Percentiles rank a stretch among this genome's conserved stretches.
phyloP scores from a whole-genome alignment of 2,888 invertebrate genomes.

The Machimus atricapillus region DNA sequence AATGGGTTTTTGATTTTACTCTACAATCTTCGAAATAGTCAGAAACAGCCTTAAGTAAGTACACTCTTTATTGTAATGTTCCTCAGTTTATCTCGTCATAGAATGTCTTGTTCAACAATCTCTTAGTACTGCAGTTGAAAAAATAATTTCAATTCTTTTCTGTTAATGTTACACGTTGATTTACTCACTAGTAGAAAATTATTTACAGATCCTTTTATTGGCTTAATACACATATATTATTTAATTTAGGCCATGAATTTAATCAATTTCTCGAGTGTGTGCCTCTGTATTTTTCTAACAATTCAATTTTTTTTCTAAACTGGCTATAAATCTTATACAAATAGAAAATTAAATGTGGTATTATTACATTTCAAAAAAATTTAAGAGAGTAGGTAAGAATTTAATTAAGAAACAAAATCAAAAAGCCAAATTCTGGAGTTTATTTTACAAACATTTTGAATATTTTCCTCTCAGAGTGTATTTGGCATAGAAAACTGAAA shows the following conservation, averaged over 20 bases:
- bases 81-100: conserved; percentile 39
- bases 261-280: not conserved
- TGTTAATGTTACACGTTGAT: conserved; percentile 9
- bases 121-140: conserved; percentile 24
- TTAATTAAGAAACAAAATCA: too few species aligned
- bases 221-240: conserved; percentile 17
- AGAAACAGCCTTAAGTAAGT: conserved; percentile 49
- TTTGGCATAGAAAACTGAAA: too few species aligned
- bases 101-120: conserved; percentile 21
- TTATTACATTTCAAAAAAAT: not conserved
- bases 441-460: too few species aligned
- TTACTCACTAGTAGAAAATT: conserved; percentile 29
- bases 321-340: not conserved
- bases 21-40: conserved; percentile 43
- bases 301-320: not conserved
- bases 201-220: conserved; percentile 4
- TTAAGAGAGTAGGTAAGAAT: not conserved
- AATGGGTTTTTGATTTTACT: conserved; percentile 13
- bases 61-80: conserved; percentile 48
- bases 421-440: too few species aligned
- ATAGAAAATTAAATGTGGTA: not conserved
- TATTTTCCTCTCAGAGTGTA: too few species aligned
- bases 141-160: conserved; percentile 25
- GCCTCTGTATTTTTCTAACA: not conserved
- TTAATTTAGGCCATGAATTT: conserved; percentile 31